Conservation (phyloP, 2,888 invertebrate species). For the Selenia dentaria region DNA sequence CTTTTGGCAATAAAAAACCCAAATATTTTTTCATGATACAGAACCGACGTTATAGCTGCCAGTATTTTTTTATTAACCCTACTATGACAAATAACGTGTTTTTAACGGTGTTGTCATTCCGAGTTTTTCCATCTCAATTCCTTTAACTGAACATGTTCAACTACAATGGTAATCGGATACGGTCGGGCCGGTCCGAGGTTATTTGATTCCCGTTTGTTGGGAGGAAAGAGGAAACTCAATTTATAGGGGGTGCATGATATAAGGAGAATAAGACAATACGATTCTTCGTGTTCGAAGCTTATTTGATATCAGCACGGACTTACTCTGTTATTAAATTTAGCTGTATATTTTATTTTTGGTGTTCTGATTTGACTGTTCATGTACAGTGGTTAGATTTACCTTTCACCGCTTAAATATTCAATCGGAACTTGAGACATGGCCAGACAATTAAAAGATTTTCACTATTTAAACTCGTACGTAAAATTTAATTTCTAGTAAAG, state of each 20-base stretch:
- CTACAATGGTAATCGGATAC: conserved; percentile 40
- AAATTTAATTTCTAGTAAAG: no score
- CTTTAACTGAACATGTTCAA: conserved; percentile 33
- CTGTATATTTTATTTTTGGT: not conserved
- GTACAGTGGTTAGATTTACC: not conserved
- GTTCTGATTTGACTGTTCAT: not conserved
- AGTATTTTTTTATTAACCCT: no score
- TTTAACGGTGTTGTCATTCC: not conserved
- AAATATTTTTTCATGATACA: no score
- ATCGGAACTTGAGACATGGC: no score
- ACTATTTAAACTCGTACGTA: no score
- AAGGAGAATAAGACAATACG: conserved; percentile 18
- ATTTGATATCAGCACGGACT: conserved; percentile 7
- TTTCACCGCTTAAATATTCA: no score
- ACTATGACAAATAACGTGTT: no score
- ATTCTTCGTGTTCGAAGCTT: conserved; percentile 4
- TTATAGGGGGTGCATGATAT: conserved; percentile 28
- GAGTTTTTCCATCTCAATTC: conserved; percentile 44
- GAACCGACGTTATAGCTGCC: no score
- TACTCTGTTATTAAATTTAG: not conserved
- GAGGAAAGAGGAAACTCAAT: conserved; percentile 34
- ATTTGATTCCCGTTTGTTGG: conserved; percentile 37
- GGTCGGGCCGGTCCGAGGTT: conserved; percentile 33
- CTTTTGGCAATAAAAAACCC: no score
- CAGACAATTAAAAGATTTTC: no score